These are phyloP conservation scores for Drosophila melanosoma DNA, from an alignment of 2,888 invertebrate genomes.

Conservation along the genomic window DNA sequence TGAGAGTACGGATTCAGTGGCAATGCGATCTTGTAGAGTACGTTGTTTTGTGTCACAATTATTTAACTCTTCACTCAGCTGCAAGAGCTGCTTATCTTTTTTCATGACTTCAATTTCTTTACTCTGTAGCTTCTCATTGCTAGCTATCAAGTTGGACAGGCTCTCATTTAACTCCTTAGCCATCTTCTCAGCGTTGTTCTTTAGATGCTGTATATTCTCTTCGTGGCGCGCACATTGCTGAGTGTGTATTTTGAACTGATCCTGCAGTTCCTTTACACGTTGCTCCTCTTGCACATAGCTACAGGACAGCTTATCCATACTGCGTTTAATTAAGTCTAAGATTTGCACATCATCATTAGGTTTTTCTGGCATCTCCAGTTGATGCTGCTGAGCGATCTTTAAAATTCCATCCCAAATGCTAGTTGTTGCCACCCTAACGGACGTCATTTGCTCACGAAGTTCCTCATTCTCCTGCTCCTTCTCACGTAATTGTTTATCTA, in stretches of 20 bases:
- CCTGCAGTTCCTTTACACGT: conserved; percentile 23
- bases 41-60: conserved; percentile 40
- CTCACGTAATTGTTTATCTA: conserved; percentile 84
- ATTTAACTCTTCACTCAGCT: conserved; percentile 43
- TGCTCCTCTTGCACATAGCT: conserved; percentile 4
- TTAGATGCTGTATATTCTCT: not conserved
- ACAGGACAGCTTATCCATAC: conserved; percentile 5
- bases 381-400: conserved; percentile 1
- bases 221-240: not conserved
- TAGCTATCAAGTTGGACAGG: not conserved
- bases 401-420: not conserved
- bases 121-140: not conserved
- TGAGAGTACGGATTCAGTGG: not conserved
- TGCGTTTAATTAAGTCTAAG: not conserved
- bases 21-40: conserved; percentile 38
- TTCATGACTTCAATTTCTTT: not conserved
- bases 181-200: not conserved
- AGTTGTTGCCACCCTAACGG: conserved; percentile 2
- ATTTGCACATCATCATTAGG: conserved; percentile 4
- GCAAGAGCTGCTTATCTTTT: conserved; percentile 47
- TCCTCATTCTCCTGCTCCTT: conserved; percentile 81
- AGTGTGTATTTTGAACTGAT: conserved; percentile 6
- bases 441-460: conserved; percentile 61
- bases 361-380: not conserved
- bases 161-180: not conserved